Evolutionary conservation across 2,797 vertebrate genomes (phyloP).

Genomic region (Myotis myotis): DNA sequence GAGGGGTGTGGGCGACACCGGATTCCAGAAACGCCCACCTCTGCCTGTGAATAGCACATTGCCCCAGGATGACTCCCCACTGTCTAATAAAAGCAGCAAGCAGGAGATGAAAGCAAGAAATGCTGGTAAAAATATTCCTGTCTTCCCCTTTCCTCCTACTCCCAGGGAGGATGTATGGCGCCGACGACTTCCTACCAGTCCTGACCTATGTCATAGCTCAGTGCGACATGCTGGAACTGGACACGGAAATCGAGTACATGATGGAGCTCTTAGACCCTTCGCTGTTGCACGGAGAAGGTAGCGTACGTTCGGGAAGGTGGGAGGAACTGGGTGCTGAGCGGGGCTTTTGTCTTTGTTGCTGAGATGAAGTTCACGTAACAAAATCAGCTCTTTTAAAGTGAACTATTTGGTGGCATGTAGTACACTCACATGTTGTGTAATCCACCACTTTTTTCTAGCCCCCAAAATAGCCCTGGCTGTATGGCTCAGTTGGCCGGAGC

Average conservation of each 20-base stretch:
- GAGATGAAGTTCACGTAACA: neutral
- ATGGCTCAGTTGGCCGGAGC: neutral
- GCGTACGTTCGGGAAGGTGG: neutral
- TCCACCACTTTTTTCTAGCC: neutral
- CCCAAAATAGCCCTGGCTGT: neutral
- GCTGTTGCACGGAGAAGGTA: constrained; percentile 96
- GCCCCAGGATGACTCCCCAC: neutral
- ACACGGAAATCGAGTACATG: constrained; percentile 97
- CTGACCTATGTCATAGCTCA: constrained; percentile 95
- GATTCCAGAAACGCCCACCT: constrained; percentile 61
- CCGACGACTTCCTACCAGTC: constrained; percentile 97
- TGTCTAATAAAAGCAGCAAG: constrained; percentile 57
- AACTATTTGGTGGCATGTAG: neutral
- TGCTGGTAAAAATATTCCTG: neutral
- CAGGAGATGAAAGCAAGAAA: constrained; percentile 5
- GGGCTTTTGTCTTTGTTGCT: neutral
- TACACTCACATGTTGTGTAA: neutral
- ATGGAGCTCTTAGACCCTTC: constrained; percentile 97
- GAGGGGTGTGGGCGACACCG: neutral
- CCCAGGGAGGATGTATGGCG: constrained; percentile 95
- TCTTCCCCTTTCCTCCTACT: neutral
- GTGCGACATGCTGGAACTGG: constrained; percentile 96
- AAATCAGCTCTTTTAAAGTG: neutral
- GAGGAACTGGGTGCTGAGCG: neutral
- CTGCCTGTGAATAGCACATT: constrained; percentile 40